These are phyloP conservation scores for Oxytorus armatus DNA, from an alignment of 2,888 invertebrate species.

Conservation along the genomic window DNA sequence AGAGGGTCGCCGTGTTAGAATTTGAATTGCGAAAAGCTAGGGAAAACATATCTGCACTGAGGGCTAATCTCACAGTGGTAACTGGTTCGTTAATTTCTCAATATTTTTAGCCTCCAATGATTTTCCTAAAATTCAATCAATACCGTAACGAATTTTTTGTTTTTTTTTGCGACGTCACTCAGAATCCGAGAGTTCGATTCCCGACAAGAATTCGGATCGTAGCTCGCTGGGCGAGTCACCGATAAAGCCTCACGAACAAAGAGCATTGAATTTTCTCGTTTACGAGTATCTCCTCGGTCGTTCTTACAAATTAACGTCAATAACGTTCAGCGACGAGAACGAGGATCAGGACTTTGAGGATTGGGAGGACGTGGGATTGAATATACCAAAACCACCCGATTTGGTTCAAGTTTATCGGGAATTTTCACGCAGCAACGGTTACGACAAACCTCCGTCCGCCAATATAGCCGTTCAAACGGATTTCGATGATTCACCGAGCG, in stretches of 20 bases:
- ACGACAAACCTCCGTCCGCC: slow-evolving; percentile 85
- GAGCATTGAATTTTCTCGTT: slow-evolving; percentile 93
- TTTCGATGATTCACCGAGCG: slow-evolving; percentile 54
- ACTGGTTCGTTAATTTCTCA: slow-evolving; percentile 84
- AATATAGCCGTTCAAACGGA: slow-evolving; percentile 82
- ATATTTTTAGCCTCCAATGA: no score
- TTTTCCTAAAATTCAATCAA: not conserved
- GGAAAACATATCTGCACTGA: slow-evolving; percentile 92
- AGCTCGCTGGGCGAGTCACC: slow-evolving; percentile 81
- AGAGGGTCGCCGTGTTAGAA: slow-evolving; percentile 92
- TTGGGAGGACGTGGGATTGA: slow-evolving; percentile 96
- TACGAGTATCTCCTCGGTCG: slow-evolving; percentile 93
- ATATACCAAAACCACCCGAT: slow-evolving; percentile 92
- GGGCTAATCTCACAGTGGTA: slow-evolving; percentile 93
- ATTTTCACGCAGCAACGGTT: slow-evolving; percentile 83
- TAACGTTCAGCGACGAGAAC: slow-evolving; percentile 96
- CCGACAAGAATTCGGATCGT: slow-evolving; percentile 84
- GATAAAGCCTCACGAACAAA: slow-evolving; percentile 92
- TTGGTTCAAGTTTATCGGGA: slow-evolving; percentile 90
- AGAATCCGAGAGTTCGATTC: slow-evolving; percentile 86
- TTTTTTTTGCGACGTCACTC: slow-evolving; percentile 68
- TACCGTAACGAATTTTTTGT: not conserved
- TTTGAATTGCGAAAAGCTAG: slow-evolving; percentile 95
- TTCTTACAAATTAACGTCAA: slow-evolving; percentile 94
- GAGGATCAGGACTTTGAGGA: slow-evolving; percentile 96